Percentiles rank a stretch among this genome's conserved stretches.
phyloP scores from a whole-genome alignment of 2,113 vertebrate genomes.

The Oreochromis spilurus region DNA sequence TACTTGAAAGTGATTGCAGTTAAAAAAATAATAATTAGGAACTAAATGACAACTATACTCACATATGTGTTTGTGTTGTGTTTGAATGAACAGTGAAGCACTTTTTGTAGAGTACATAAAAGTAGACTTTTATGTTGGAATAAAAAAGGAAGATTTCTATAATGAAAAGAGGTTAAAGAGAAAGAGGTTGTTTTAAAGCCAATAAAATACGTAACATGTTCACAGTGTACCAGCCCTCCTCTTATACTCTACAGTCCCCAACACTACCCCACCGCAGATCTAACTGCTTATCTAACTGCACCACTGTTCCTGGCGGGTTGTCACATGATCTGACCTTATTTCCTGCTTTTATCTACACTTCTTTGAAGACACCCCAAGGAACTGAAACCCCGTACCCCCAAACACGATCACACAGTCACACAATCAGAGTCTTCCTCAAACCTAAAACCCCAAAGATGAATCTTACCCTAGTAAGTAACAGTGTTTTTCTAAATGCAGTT shows the following conservation, averaged over 20 bases:
- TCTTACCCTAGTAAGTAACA: constrained; percentile 43
- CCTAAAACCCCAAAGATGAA: constrained; percentile 1
- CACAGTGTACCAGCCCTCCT: neutral
- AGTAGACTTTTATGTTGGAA: neutral
- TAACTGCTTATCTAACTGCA: neutral
- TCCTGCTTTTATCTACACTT: constrained; percentile 36
- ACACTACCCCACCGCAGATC: neutral
- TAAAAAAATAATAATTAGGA: neutral
- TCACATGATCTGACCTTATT: neutral
- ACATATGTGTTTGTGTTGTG: neutral
- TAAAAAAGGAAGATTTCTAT: neutral
- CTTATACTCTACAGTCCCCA: neutral
- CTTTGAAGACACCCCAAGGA: neutral
- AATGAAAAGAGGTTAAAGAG: neutral
- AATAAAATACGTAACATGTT: neutral
- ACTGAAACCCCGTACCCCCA: neutral
- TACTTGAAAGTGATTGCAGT: neutral
- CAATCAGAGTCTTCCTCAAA: neutral
- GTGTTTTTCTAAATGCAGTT: neutral
- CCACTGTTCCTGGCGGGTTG: neutral
- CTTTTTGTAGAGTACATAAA: neutral
- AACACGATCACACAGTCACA: neutral
- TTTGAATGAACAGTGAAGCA: neutral
- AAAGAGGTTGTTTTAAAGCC: neutral
- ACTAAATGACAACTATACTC: neutral